Percentiles rank a stretch among this genome's conserved stretches.
phyloP scores from a whole-genome alignment of 2,888 invertebrate species.

The Coelinius sp. region DNA sequence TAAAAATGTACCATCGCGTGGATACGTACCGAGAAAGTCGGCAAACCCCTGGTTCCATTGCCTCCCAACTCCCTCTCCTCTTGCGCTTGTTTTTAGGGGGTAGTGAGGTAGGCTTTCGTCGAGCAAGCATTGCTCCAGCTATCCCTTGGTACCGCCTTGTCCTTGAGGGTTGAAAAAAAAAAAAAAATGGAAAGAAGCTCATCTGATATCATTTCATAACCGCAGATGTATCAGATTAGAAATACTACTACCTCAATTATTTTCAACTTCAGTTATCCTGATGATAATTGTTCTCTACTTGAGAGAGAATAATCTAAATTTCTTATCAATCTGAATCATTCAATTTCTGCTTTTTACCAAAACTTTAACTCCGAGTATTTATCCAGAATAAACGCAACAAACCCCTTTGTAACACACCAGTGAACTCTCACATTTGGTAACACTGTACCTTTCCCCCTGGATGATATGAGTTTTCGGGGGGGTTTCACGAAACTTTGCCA shows the following conservation, averaged over 20 bases:
- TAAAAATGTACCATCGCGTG: constrained; percentile 72
- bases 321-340: background rate
- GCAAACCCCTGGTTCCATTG: constrained; percentile 44
- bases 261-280: constrained; percentile 24
- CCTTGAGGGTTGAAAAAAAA: constrained; percentile 50
- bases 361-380: background rate
- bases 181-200: constrained; percentile 47
- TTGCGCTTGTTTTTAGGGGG: constrained; percentile 45
- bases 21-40: constrained; percentile 53
- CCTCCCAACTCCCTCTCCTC: constrained; percentile 5
- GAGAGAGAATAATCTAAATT: background rate
- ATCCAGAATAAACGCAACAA: background rate
- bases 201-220: constrained; percentile 38
- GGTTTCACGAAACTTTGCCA: background rate
- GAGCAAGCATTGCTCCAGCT: constrained; percentile 28
- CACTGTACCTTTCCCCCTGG: background rate
- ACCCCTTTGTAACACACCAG: constrained; percentile 10
- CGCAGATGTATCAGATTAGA: constrained; percentile 42
- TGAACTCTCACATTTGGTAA: background rate
- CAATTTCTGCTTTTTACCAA: constrained; percentile 5
- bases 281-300: background rate
- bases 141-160: constrained; percentile 60
- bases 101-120: constrained; percentile 55
- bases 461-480: constrained; percentile 6
- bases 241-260: constrained; percentile 48